Conservation (phyloP, 2,797 vertebrate species). For the Fistularia commersonii region DNA sequence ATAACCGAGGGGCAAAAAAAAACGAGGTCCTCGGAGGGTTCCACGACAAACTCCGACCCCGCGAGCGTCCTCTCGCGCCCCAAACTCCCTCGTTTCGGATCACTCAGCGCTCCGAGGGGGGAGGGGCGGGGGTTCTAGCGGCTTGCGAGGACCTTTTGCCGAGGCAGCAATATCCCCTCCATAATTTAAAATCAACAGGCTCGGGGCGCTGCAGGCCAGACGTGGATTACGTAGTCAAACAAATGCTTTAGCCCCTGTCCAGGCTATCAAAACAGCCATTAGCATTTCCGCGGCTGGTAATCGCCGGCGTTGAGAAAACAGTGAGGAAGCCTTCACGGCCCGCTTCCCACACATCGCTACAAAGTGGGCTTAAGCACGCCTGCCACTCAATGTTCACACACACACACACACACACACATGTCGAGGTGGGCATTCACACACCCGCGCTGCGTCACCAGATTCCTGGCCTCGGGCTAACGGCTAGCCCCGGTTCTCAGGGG, state of each 20-base stretch:
- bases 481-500: too few species aligned
- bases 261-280: slow-evolving; percentile 76
- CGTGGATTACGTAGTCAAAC: slow-evolving; percentile 71
- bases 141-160: slow-evolving; percentile 37
- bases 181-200: slow-evolving; percentile 66
- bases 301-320: slow-evolving; percentile 68
- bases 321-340: slow-evolving; percentile 48
- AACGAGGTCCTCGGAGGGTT: too few species aligned
- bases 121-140: slow-evolving; percentile 10
- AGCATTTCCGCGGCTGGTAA: slow-evolving; percentile 76
- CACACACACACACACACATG: slow-evolving; percentile 5
- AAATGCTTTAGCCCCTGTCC: slow-evolving; percentile 55
- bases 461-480: slow-evolving; percentile 8
- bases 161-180: slow-evolving; percentile 51
- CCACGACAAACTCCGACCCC: too few species aligned
- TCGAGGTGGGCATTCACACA: slow-evolving; percentile 13
- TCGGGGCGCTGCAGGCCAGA: slow-evolving; percentile 52
- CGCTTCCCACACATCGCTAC: slow-evolving; percentile 65
- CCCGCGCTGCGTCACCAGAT: slow-evolving; percentile 45
- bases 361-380: slow-evolving; percentile 39
- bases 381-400: slow-evolving; percentile 32
- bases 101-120: slow-evolving; percentile 41
- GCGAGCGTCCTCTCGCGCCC: too few species aligned
- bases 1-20: too few species aligned
- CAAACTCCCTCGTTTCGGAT: too few species aligned